Percentiles rank a stretch among this genome's conserved stretches.
phyloP scores from a whole-genome alignment of 2,113 vertebrate species.

The Xenopus borealis region DNA sequence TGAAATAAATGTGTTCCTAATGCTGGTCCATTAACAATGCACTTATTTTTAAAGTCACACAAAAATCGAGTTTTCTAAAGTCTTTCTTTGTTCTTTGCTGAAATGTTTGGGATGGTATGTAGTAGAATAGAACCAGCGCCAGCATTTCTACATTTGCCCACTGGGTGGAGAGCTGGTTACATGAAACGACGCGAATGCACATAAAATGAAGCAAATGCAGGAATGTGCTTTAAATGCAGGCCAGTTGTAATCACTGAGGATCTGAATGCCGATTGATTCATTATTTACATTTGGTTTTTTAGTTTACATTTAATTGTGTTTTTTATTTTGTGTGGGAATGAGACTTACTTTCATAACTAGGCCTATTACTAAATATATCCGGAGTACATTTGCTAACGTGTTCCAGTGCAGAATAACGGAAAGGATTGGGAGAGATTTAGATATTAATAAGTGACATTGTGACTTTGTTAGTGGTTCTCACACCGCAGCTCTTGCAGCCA shows the following conservation, averaged over 20 bases:
- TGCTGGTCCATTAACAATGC: no score
- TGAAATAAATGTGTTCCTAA: no score
- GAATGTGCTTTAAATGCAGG: not conserved
- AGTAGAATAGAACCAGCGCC: not conserved
- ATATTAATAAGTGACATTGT: not conserved
- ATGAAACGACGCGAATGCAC: not conserved
- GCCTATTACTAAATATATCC: not conserved
- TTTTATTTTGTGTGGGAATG: constrained; percentile 3
- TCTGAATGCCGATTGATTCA: constrained; percentile 8
- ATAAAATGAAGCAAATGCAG: not conserved
- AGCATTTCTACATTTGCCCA: not conserved
- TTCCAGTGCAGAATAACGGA: not conserved
- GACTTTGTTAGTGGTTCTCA: not conserved
- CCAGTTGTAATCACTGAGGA: constrained; percentile 1
- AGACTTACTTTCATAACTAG: not conserved
- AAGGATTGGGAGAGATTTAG: not conserved
- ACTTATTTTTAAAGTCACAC: no score
- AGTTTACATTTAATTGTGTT: not conserved
- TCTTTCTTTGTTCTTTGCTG: no score
- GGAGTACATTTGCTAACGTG: not conserved
- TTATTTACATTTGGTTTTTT: not conserved
- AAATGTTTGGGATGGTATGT: no score
- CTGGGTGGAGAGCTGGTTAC: constrained; percentile 16
- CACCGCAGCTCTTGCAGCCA: not conserved
- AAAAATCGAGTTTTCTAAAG: no score